phyloP scores from a whole-genome alignment of 1,140 invertebrate species.

The Heliconius nattereri region DNA sequence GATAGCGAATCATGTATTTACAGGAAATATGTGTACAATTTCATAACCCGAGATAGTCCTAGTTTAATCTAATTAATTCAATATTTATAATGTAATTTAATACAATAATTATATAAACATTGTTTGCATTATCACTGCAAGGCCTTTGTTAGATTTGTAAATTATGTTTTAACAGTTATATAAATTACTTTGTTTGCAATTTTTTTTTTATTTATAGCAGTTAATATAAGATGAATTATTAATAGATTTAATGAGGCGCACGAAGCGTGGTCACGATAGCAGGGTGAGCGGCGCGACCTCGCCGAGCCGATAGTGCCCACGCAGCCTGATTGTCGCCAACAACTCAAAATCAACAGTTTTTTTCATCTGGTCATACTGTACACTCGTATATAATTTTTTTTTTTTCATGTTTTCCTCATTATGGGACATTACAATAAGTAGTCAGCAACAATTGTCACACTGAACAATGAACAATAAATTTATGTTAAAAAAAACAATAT shows the following conservation, averaged over 20 bases:
- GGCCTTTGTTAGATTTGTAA: background rate
- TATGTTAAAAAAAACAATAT: background rate
- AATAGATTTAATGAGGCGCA: constrained; percentile 72
- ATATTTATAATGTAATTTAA: constrained; percentile 18
- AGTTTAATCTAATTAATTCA: constrained; percentile 25
- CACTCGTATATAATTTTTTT: constrained; percentile 16
- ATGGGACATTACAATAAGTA: background rate
- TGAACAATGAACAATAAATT: background rate
- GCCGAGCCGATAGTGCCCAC: constrained; percentile 72
- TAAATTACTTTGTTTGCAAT: background rate
- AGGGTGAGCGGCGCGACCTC: constrained; percentile 77
- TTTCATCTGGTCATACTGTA: constrained; percentile 49
- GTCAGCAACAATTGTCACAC: background rate
- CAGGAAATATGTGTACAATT: constrained; percentile 20
- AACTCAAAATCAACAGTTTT: constrained; percentile 61
- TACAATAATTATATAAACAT: background rate
- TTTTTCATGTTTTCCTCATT: background rate
- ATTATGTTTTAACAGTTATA: background rate
- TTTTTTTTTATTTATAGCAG: background rate
- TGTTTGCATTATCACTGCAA: background rate
- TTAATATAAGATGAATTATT: constrained; percentile 71
- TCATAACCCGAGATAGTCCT: constrained; percentile 15
- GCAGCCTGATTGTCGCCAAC: constrained; percentile 78
- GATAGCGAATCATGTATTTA: constrained; percentile 45
- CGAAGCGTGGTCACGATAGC: constrained; percentile 64